These are phyloP conservation scores for Melolontha melolontha DNA, from an alignment of 2,888 invertebrate species.

Conservation along the genomic window DNA sequence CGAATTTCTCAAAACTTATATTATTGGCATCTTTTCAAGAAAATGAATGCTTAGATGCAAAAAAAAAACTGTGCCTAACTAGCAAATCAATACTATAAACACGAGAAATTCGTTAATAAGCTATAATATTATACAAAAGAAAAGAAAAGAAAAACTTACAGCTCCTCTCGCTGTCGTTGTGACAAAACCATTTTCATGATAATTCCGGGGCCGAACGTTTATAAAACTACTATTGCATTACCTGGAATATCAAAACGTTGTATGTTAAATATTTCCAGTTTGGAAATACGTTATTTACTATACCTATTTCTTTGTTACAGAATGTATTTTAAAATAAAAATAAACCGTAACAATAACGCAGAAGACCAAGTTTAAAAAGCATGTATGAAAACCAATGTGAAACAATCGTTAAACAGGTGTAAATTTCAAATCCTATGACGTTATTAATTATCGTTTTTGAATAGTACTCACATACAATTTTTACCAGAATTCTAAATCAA, in stretches of 20 bases:
- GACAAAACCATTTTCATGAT: conserved; percentile 99
- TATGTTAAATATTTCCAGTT: background rate
- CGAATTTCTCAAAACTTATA: background rate
- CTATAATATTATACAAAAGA: conserved; percentile 14
- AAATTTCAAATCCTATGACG: conserved; percentile 33
- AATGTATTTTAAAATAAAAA: background rate
- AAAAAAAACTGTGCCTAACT: too few relatives aligned
- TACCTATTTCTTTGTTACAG: too few relatives aligned
- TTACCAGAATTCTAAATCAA: background rate
- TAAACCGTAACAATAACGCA: background rate
- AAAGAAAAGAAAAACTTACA: too few relatives aligned
- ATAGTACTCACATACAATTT: background rate
- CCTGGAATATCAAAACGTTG: conserved; percentile 53
- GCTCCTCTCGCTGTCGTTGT: conserved; percentile 99
- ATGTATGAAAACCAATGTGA: background rate
- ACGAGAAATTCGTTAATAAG: conserved; percentile 17
- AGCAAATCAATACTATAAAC: conserved; percentile 12
- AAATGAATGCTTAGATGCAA: background rate
- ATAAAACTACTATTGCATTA: conserved; percentile 60
- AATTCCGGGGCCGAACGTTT: conserved; percentile 60
- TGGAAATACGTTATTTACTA: too few relatives aligned
- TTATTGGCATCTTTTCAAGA: background rate
- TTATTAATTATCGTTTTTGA: conserved; percentile 11
- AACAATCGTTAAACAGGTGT: conserved; percentile 23
- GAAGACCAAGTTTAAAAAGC: conserved; percentile 2